Evolutionary conservation across 92 coral and sea anemone species (phyloP).

Genomic region (Nematostella vectensis): DNA sequence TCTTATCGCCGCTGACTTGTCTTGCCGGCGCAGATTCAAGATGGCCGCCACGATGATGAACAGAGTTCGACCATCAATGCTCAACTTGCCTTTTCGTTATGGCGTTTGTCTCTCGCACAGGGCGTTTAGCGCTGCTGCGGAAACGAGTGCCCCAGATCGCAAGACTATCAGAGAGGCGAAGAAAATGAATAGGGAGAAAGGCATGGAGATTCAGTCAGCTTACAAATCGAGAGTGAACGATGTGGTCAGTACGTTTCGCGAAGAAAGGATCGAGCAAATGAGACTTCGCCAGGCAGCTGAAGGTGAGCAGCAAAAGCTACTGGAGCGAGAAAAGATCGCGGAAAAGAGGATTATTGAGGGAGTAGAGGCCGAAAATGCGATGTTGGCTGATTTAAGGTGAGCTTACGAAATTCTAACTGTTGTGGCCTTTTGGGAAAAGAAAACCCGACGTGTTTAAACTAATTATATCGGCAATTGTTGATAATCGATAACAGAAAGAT

Average conservation of each 20-base stretch:
- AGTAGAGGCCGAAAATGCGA: constrained; percentile 49
- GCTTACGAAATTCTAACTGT: neutral
- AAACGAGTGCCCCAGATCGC: constrained; percentile 1
- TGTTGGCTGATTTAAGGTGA: constrained; percentile 43
- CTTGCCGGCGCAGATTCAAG: no score
- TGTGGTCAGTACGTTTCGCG: constrained; percentile 45
- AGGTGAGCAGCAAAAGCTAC: constrained; percentile 63
- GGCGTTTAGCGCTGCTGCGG: constrained; percentile 19
- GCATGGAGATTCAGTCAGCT: constrained; percentile 34
- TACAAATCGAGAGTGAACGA: constrained; percentile 38
- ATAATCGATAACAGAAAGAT: neutral
- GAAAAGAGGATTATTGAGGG: constrained; percentile 60
- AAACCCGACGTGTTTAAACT: no score
- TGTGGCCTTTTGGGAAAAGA: no score
- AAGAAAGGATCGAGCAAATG: constrained; percentile 49
- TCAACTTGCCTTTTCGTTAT: constrained; percentile 13
- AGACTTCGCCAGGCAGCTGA: constrained; percentile 41
- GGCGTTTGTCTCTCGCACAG: constrained; percentile 6
- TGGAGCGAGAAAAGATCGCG: constrained; percentile 42
- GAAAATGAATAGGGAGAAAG: constrained; percentile 27
- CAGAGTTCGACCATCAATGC: neutral
- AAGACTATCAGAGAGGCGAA: constrained; percentile 10
- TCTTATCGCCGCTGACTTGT: no score
- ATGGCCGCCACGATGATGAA: constrained; percentile 24
- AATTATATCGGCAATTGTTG: neutral